A percentile compares a stretch with the other conserved stretches of the same genome.
Conservation (phyloP, 2,888 invertebrate species). For the Eucera pruinosa region DNA sequence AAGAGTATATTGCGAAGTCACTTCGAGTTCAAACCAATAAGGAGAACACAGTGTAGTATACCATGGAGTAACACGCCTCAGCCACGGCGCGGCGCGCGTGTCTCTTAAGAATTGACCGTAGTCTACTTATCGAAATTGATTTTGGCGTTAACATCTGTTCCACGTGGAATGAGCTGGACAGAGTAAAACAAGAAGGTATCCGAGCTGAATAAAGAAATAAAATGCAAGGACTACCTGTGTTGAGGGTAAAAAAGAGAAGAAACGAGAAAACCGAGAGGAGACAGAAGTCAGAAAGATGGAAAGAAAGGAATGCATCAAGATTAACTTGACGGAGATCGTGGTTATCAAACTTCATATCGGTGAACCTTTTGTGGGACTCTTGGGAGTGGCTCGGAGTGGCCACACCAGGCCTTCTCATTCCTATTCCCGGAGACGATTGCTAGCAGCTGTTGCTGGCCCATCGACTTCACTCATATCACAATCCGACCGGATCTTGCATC, state of each 20-base stretch:
- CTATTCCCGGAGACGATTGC: conserved; percentile 69
- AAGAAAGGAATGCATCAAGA: conserved; percentile 23
- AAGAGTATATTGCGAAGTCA: conserved; percentile 31
- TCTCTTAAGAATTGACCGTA: conserved; percentile 45
- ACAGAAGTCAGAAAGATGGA: neutral
- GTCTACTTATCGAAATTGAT: conserved; percentile 66
- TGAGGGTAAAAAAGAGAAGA: neutral
- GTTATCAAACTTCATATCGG: conserved; percentile 77
- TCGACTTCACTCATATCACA: conserved; percentile 67
- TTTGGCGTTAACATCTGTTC: conserved; percentile 35
- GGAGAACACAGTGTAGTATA: conserved; percentile 3
- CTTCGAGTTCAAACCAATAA: conserved; percentile 29
- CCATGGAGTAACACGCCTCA: conserved; percentile 1
- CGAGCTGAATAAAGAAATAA: conserved; percentile 2
- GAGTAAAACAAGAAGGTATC: neutral
- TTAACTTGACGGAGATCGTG: conserved; percentile 59
- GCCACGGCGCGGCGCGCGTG: conserved; percentile 36
- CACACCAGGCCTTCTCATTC: conserved; percentile 51
- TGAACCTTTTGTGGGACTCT: conserved; percentile 58
- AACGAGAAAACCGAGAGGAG: neutral
- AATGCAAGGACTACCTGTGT: neutral
- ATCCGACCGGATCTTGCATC: conserved; percentile 18
- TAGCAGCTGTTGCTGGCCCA: conserved; percentile 75
- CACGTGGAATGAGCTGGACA: neutral
- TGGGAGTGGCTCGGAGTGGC: conserved; percentile 38